Conservation (phyloP, 2,113 vertebrate genomes). For the Morone chrysops region DNA sequence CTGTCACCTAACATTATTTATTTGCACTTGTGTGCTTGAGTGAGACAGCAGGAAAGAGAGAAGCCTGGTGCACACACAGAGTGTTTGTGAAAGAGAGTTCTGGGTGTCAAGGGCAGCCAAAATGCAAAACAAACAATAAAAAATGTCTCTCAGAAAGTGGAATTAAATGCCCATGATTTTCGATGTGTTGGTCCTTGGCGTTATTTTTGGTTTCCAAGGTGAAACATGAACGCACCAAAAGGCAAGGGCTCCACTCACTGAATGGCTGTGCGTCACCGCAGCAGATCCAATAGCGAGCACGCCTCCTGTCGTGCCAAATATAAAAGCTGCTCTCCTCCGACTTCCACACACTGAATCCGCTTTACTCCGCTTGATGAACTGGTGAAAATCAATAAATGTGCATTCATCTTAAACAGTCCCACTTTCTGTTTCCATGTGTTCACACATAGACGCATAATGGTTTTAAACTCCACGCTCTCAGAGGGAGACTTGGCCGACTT, state of each 20-base stretch:
- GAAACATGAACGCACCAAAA: constrained; percentile 10
- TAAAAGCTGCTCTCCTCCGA: constrained; percentile 63
- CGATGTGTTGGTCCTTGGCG: neutral
- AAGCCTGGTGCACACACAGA: neutral
- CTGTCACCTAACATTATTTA: neutral
- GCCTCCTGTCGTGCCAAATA: constrained; percentile 64
- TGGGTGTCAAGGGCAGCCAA: neutral
- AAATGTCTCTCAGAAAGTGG: neutral
- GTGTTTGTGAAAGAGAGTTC: neutral
- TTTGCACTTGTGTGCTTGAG: neutral
- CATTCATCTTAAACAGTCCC: neutral
- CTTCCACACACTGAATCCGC: neutral
- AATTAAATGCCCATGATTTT: neutral
- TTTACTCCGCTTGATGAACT: neutral
- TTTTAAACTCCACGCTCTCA: constrained; percentile 66
- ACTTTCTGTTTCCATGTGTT: neutral
- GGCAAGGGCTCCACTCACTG: constrained; percentile 16
- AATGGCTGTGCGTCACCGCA: constrained; percentile 73
- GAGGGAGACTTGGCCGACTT: constrained; percentile 47
- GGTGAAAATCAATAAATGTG: neutral
- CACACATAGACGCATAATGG: constrained; percentile 50
- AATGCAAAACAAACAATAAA: no score
- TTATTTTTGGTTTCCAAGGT: constrained; percentile 50
- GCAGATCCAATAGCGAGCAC: constrained; percentile 47
- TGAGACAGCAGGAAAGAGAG: neutral